These are phyloP conservation scores for Clarias fuscus DNA, from an alignment of 2,797 vertebrate species.

Conservation along the genomic window DNA sequence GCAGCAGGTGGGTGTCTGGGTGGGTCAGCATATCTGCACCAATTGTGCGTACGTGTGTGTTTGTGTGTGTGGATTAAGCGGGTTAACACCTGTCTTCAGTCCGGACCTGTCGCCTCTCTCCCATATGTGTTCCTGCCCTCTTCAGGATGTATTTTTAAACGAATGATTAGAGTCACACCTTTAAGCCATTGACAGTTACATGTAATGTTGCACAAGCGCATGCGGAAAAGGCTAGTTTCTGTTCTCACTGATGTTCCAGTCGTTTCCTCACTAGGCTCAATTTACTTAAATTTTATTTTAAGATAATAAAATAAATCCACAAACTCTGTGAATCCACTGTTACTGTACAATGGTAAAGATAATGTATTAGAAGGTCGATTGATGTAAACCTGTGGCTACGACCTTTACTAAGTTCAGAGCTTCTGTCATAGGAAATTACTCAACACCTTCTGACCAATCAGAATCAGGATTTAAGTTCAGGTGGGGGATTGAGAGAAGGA, in stretches of 20 bases:
- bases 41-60: neutral
- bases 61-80: conserved; percentile 38
- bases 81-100: conserved; percentile 29
- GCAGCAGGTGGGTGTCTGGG: conserved; percentile 68
- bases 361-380: too few relatives aligned
- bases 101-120: neutral
- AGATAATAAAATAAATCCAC: neutral
- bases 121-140: neutral
- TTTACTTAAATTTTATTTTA: neutral
- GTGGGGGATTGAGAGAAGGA: neutral
- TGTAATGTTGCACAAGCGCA: neutral
- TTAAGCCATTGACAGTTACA: neutral
- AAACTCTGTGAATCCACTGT: neutral
- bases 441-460: neutral
- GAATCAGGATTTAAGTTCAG: neutral
- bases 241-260: neutral
- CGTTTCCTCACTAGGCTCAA: neutral
- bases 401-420: neutral
- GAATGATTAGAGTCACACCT: neutral
- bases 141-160: neutral
- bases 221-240: rapidly evolving
- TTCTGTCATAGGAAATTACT: neutral
- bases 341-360: neutral
- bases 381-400: neutral
- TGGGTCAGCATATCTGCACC: conserved; percentile 49